These are phyloP conservation scores for Drosophila lacteicornis DNA, from an alignment of 1,140 invertebrate species.

Conservation along the genomic window DNA sequence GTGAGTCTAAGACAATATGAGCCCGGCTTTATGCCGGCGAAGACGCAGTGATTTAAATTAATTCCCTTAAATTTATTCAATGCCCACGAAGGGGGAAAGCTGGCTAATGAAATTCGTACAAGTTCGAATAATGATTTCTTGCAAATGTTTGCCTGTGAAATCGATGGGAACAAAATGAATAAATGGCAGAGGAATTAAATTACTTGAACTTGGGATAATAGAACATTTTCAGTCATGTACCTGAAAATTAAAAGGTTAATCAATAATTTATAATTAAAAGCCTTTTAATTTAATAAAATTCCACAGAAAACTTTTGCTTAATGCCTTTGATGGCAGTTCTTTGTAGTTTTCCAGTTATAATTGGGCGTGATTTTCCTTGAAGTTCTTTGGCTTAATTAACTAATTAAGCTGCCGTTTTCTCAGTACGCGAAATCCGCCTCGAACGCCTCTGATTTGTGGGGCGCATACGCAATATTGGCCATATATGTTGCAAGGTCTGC, in stretches of 20 bases:
- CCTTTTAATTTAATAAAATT: neutral
- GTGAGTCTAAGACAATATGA: slow-evolving; percentile 34
- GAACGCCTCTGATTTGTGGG: neutral
- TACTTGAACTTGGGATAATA: neutral
- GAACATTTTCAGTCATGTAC: neutral
- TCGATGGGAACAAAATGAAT: neutral
- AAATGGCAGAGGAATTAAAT: neutral
- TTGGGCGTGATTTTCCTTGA: slow-evolving; percentile 1
- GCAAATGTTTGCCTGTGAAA: neutral
- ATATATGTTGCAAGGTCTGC: slow-evolving; percentile 12
- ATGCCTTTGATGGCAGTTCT: neutral
- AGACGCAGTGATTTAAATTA: slow-evolving; percentile 26
- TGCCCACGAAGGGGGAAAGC: neutral
- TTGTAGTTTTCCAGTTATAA: neutral
- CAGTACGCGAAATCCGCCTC: neutral
- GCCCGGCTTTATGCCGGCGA: neutral
- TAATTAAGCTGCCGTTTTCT: neutral
- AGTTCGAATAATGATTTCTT: neutral
- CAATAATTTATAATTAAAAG: neutral
- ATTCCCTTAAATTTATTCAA: slow-evolving; percentile 36
- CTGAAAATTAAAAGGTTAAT: neutral
- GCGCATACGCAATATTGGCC: slow-evolving; percentile 25
- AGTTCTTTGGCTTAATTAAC: neutral
- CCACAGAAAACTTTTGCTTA: neutral
- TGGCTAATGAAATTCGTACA: slow-evolving; percentile 1